Evolutionary conservation across 2,888 invertebrate species (phyloP), one percentile per base, ranked within the genome.

Genomic region (Mactromeris polynyma): DNA sequence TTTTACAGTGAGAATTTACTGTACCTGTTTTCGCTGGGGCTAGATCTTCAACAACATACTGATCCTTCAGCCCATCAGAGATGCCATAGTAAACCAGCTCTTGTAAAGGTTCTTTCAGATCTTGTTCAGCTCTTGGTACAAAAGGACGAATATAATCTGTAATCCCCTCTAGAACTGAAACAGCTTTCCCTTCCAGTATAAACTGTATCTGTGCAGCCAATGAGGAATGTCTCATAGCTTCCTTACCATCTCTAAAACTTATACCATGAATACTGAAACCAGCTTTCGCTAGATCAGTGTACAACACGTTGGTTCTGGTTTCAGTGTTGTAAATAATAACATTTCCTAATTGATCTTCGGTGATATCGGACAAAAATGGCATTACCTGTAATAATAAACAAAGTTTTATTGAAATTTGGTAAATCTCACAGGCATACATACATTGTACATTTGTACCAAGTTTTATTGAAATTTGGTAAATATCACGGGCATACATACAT

Each of bases 181-280:
- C 73, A 2, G 38, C 84, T 36, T 84, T 77, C 19, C 38, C 54
- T 26, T 84, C 84, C 42, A 84, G 54, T 51, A 84, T 3, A 26
- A 38, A 21, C n/a, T 84, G 84, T 31, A 84, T 73, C 54, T 77
- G 78, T 7, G 21, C n/a, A 3, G 36, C 19, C 11, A 84, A 36
- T 7, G 6, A 11, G 31, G 17, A 9, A n/a, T 21, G 26, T 42
- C 40, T 26, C 17, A 17, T 2, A 17, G 46, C 17, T 6, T 42
- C 17, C 31, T 73, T 73, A n/a, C 21, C 11, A 54, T 51, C 36
- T 38, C n/a, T 14, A 6, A n/a, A 4, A 17, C 40, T 64, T 3
- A 42, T 19, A 21, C 21, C 19, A 46, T 26, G 19, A 73, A 31
- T 6, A 1, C 17, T 0, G 14, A 31, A 36, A 19, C 69, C 46